Base-by-base conservation (phyloP, 2,113 vertebrate species). In the Circaetus cinerascens region DNA sequence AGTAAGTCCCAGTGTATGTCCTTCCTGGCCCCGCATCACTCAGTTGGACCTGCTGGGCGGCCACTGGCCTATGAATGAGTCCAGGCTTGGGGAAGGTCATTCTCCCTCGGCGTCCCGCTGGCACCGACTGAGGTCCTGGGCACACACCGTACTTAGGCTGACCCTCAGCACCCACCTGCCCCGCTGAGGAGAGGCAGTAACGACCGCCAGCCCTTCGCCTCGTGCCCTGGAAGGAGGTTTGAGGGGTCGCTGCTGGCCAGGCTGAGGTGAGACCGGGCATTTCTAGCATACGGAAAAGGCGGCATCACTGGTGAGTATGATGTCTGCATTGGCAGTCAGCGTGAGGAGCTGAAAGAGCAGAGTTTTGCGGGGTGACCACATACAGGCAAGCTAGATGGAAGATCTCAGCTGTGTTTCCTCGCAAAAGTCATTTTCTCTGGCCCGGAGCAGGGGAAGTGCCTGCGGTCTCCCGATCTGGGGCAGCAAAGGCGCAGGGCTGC, bases 31-130 rank as follows among this genome's bases (percentile, higher is more conserved):
- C 89, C 0, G 2, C 74, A 73, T 81, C 80, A 66, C 90, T 87
- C n/a, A 5, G 25, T 34, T 0, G 2, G 63, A 86, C 72, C 38
- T 0, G 0, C 60, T 71, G 45, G 3, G 38, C 74, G 45, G 64
- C 85, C 15, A 9, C 38, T 71, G 84, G 64, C 36, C 66, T 68
- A 8, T 85, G 84, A 91, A 82, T 66, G 63, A 86, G n/a, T 43
- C 29, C 29, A 66, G 29, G 30, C 14, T 9, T 0, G 0, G 26
- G 45, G 80, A 91, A 94, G 45, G 36, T 91, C 20, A 0, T 80
- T 85, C 45, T 87, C 7, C 36, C 10, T 3, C 51, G 48, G 46
- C 48, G 40, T 53, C 56, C 60, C 0, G 4, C 83, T 90, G 86
- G 91, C 60, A 78, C 29, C 3, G 2, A 0, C 26, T 7, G 17